Percentiles rank a stretch among this genome's conserved stretches.
phyloP scores from a whole-genome alignment of 2,113 vertebrate species.

The Callorhinus ursinus region DNA sequence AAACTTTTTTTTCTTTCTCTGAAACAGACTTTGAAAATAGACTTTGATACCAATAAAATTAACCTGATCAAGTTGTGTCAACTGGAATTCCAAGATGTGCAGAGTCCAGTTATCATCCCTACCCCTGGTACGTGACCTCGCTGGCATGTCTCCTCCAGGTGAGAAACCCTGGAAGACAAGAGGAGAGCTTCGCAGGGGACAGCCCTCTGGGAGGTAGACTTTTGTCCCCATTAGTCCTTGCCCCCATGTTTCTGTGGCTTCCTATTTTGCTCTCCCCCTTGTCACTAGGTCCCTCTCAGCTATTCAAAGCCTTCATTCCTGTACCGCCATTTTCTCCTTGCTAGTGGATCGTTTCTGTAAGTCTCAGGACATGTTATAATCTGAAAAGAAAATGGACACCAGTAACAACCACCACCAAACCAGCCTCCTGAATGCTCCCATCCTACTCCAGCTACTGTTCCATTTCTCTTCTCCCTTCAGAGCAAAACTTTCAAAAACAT shows the following conservation, averaged over 20 bases:
- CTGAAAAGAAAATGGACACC: neutral
- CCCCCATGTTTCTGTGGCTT: neutral
- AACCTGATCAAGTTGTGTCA: conserved; percentile 36
- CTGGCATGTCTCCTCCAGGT: neutral
- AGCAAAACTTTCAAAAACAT: neutral
- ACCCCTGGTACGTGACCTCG: too few species aligned
- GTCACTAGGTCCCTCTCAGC: neutral
- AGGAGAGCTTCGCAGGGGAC: neutral
- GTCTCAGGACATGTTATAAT: neutral
- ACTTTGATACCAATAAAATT: conserved; percentile 44
- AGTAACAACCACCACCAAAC: rapidly evolving
- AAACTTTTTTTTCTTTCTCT: neutral
- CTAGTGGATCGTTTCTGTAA: neutral
- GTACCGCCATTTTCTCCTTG: neutral
- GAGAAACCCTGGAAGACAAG: neutral
- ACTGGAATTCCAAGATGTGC: neutral
- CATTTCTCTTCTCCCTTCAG: neutral
- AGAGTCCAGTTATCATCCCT: neutral
- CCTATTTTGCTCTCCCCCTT: neutral
- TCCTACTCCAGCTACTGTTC: neutral
- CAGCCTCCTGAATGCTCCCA: neutral
- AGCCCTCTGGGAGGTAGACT: neutral
- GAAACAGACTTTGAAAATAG: conserved; percentile 66
- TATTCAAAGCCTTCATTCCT: neutral
- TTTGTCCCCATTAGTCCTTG: neutral